These are phyloP conservation scores for Diadophis punctatus DNA, from an alignment of 2,113 vertebrate genomes.

Conservation along the genomic window DNA sequence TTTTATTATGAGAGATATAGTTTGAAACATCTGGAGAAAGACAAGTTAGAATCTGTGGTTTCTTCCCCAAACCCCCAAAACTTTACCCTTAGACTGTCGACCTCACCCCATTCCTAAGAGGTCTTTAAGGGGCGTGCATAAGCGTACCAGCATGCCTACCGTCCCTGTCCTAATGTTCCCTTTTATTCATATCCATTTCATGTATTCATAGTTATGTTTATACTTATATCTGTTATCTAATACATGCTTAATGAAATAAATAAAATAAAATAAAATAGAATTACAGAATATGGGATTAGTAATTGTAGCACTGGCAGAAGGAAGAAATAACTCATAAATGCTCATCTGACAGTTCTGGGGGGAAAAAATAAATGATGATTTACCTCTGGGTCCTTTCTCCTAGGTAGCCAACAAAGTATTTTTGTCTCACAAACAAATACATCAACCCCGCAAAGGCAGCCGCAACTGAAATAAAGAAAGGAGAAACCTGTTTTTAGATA, in stretches of 20 bases:
- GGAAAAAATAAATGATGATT: background rate
- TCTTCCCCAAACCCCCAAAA: too few relatives aligned
- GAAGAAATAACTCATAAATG: background rate
- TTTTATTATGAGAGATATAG: background rate
- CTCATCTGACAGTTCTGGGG: background rate
- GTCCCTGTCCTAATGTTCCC: too few relatives aligned
- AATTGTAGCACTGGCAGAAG: background rate
- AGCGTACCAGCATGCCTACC: too few relatives aligned
- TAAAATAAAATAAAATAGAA: background rate
- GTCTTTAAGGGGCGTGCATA: too few relatives aligned
- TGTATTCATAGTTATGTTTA: too few relatives aligned
- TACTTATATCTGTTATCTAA: too few relatives aligned
- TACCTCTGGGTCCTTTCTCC: slow-evolving; percentile 92
- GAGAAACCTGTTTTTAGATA: background rate
- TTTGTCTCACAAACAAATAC: slow-evolving; percentile 89
- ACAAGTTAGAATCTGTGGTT: background rate
- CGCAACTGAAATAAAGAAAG: slow-evolving; percentile 70
- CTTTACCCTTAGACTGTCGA: too few relatives aligned
- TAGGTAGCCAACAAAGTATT: slow-evolving; percentile 93
- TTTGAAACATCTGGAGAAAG: background rate
- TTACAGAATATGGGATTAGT: background rate
- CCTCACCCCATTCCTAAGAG: too few relatives aligned
- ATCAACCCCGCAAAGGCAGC: slow-evolving; percentile 90
- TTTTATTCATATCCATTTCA: too few relatives aligned
- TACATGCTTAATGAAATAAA: too few relatives aligned